Evolutionary conservation across 1,140 invertebrate genomes (phyloP).

Genomic region (Pygmarrhopalites habei): DNA sequence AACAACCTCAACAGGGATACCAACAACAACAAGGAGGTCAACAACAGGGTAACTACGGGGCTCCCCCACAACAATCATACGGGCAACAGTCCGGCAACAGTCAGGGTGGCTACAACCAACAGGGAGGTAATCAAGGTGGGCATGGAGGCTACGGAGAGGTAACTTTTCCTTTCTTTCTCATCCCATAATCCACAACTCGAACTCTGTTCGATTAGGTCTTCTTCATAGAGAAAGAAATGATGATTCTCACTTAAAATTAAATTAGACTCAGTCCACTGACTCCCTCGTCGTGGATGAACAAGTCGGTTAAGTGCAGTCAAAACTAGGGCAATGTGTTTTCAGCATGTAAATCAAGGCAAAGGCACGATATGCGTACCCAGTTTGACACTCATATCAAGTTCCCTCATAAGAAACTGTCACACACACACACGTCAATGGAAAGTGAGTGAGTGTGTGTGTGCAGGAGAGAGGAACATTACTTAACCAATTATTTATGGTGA

Average conservation of each 20-base stretch:
- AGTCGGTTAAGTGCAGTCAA: background rate
- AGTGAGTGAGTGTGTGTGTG: background rate
- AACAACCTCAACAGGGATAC: conserved; percentile 9
- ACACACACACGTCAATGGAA: too few species aligned
- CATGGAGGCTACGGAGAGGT: conserved; percentile 17
- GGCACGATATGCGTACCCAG: too few species aligned
- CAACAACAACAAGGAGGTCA: background rate
- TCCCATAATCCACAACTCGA: background rate
- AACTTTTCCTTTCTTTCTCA: background rate
- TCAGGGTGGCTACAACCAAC: background rate
- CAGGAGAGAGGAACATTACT: background rate
- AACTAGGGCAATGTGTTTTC: conserved; percentile 3
- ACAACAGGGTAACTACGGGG: background rate
- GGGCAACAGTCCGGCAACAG: conserved; percentile 9
- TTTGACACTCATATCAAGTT: too few species aligned
- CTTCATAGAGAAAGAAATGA: too few species aligned
- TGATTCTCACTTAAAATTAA: too few species aligned
- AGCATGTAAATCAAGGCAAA: conserved; percentile 12
- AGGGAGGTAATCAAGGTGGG: conserved; percentile 21
- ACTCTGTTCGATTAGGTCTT: too few species aligned
- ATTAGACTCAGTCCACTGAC: too few species aligned
- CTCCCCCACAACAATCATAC: background rate
- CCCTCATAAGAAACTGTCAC: too few species aligned
- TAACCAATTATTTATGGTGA: conserved; percentile 10
- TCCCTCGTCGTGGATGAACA: too few species aligned